phyloP scores from a whole-genome alignment of 2,797 vertebrate genomes.

The Melopsittacus undulatus region DNA sequence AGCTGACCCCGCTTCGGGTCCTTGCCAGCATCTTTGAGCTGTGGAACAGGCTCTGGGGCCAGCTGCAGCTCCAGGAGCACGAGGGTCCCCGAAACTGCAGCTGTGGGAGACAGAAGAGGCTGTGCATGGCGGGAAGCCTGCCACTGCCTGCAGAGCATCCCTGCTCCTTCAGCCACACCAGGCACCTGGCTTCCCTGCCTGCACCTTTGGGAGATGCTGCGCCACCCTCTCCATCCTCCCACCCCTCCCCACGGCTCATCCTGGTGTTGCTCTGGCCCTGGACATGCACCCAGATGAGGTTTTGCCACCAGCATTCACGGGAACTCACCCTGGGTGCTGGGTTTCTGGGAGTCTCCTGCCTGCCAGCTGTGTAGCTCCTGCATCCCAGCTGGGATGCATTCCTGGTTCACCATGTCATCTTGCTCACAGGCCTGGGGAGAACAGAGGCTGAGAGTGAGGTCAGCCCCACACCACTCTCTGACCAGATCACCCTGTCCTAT shows the following conservation, averaged over 20 bases:
- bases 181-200: accelerated
- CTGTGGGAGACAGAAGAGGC: conserved; percentile 3
- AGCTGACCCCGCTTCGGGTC: neutral
- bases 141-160: neutral
- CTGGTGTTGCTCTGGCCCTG: neutral
- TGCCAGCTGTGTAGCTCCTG: conserved; percentile 69
- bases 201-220: neutral
- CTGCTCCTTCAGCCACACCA: neutral
- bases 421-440: conserved; percentile 70
- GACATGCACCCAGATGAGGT: accelerated
- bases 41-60: conserved; percentile 17
- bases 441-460: neutral
- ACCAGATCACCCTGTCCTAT: neutral
- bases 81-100: conserved; percentile 76
- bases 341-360: conserved; percentile 12
- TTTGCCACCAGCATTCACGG: neutral
- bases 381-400: conserved; percentile 59
- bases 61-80: conserved; percentile 80
- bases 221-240: neutral
- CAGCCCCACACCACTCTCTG: accelerated
- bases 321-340: conserved; percentile 22
- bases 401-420: conserved; percentile 70
- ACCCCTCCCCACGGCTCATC: neutral
- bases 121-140: accelerated
- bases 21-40: conserved; percentile 29